phyloP scores from a whole-genome alignment of 2,888 invertebrate genomes.

The Himalopsyche kuldschensis region DNA sequence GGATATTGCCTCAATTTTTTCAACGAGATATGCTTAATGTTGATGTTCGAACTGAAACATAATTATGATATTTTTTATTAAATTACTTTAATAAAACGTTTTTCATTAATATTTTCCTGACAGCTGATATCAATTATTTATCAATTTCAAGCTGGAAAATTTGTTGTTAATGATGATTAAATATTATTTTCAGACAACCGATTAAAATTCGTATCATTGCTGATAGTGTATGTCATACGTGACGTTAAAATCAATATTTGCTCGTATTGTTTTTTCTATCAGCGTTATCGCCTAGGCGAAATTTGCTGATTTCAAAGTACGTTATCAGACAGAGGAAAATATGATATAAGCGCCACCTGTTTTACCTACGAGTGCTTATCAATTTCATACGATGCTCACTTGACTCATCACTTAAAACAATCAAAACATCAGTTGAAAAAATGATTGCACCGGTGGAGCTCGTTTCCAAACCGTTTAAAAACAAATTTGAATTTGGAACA shows the following conservation, averaged over 20 bases:
- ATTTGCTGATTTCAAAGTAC: background rate
- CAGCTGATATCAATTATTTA: background rate
- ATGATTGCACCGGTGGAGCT: background rate
- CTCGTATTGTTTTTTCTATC: background rate
- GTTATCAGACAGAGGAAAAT: background rate
- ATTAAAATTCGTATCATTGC: background rate
- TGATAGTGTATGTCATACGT: background rate
- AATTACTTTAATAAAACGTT: too few relatives aligned
- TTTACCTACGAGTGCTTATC: background rate
- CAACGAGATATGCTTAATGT: too few relatives aligned
- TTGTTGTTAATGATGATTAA: background rate
- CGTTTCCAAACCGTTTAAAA: background rate
- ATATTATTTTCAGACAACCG: background rate
- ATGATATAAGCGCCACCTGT: conserved; percentile 5
- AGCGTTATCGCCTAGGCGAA: background rate
- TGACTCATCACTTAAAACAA: background rate
- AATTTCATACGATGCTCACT: background rate
- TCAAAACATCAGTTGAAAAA: background rate
- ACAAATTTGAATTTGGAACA: background rate
- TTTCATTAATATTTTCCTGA: background rate
- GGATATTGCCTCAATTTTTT: too few relatives aligned
- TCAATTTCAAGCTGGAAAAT: background rate
- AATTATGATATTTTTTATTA: too few relatives aligned
- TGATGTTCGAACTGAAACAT: too few relatives aligned
- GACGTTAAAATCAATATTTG: background rate